These are phyloP conservation scores for Acanthopleura granulata DNA, from an alignment of 2,888 invertebrate species.

Conservation along the genomic window DNA sequence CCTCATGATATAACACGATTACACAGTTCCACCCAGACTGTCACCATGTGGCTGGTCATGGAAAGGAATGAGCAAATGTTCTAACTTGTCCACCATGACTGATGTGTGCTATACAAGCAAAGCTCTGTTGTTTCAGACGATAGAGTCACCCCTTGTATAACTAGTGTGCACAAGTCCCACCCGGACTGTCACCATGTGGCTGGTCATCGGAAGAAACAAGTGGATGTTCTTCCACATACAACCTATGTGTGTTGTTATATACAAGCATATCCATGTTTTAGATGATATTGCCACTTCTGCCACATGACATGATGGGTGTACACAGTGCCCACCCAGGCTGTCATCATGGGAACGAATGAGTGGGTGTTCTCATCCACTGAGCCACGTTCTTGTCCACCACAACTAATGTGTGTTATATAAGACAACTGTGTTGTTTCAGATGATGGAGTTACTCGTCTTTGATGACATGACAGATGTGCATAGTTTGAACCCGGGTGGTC, in stretches of 20 bases:
- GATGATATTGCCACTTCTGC: constrained; percentile 48
- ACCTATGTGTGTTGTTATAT: constrained; percentile 27
- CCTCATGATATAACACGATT: constrained; percentile 42
- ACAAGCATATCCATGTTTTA: too few species aligned
- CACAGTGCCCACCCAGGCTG: too few species aligned
- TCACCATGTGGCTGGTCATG: constrained; percentile 54
- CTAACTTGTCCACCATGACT: constrained; percentile 50
- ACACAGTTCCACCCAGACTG: constrained; percentile 41
- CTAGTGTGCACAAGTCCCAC: constrained; percentile 40
- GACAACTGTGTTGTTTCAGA: too few species aligned
- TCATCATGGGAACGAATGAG: too few species aligned
- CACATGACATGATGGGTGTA: too few species aligned
- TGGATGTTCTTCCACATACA: constrained; percentile 58
- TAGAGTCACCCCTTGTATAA: constrained; percentile 47
- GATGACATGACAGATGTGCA: constrained; percentile 44
- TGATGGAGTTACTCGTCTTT: constrained; percentile 46
- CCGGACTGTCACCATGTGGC: constrained; percentile 55
- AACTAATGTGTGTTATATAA: too few species aligned
- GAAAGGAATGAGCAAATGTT: constrained; percentile 59
- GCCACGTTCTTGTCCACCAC: too few species aligned
- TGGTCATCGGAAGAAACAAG: constrained; percentile 50
- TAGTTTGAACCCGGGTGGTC: constrained; percentile 36
- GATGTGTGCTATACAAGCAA: constrained; percentile 19
- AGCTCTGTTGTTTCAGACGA: constrained; percentile 28
- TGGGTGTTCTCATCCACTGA: too few species aligned